phyloP scores from a whole-genome alignment of 2,113 vertebrate species.

The Mastomys coucha region DNA sequence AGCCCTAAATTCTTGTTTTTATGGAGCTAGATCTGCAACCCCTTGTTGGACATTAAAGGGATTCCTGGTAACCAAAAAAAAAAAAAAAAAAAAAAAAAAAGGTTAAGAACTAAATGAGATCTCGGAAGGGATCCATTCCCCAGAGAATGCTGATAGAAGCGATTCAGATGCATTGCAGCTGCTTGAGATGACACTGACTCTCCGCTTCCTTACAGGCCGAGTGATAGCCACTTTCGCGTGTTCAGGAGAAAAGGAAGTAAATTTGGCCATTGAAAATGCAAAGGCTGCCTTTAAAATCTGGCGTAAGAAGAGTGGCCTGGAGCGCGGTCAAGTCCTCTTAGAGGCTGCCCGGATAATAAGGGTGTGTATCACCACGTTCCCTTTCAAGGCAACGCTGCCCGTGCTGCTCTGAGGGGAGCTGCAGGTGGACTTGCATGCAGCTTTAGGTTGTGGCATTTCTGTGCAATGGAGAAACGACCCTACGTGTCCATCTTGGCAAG shows the following conservation, averaged over 20 bases:
- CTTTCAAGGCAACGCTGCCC: neutral
- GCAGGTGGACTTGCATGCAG: neutral
- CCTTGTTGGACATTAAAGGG: neutral
- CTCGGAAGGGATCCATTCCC: neutral
- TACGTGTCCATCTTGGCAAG: neutral
- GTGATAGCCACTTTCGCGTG: conserved; percentile 92
- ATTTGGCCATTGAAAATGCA: conserved; percentile 92
- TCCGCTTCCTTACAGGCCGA: conserved; percentile 86
- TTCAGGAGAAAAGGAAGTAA: conserved; percentile 93
- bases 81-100: too few species aligned
- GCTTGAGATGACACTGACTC: neutral
- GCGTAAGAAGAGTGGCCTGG: conserved; percentile 93
- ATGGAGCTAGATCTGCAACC: neutral
- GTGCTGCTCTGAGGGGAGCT: neutral
- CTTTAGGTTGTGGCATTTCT: neutral
- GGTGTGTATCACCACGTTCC: conserved; percentile 84
- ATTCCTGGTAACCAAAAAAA: neutral
- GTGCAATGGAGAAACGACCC: neutral
- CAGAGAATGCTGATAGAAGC: neutral
- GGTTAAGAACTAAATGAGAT: neutral
- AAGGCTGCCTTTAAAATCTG: conserved; percentile 93
- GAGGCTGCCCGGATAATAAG: conserved; percentile 96
- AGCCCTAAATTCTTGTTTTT: neutral
- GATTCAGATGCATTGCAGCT: neutral
- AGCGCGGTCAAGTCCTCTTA: conserved; percentile 92